Conservation (phyloP, 2,888 invertebrate species). For the Acrobasis suavella region DNA sequence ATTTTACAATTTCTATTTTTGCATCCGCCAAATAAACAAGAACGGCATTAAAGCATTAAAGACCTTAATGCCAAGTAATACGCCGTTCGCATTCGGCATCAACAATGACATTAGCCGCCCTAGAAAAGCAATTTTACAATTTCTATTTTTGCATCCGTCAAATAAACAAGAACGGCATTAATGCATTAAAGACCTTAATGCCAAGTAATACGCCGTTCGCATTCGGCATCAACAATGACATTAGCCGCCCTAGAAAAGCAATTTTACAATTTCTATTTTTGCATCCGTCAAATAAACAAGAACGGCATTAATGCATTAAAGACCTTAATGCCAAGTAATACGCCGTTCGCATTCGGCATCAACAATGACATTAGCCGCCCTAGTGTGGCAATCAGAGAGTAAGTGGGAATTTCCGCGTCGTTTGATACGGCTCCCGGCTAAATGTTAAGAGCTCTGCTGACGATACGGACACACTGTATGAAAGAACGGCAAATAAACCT, state of each 20-base stretch:
- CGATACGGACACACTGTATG: conserved; percentile 49
- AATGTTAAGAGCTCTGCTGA: conserved; percentile 74
- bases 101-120: conserved; percentile 78
- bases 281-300: neutral
- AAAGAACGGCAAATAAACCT: conserved; percentile 21
- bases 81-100: conserved; percentile 76
- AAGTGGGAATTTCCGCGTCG: conserved; percentile 81
- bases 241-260: conserved; percentile 79
- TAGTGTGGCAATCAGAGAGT: conserved; percentile 80
- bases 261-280: conserved; percentile 40
- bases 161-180: neutral
- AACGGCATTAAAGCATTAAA: conserved; percentile 26
- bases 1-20: no score
- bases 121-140: conserved; percentile 72
- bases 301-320: conserved; percentile 26
- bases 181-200: conserved; percentile 48
- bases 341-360: conserved; percentile 76
- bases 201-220: conserved; percentile 68
- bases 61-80: conserved; percentile 59
- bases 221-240: conserved; percentile 78
- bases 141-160: neutral
- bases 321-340: conserved; percentile 59
- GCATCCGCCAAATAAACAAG: neutral
- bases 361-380: conserved; percentile 78
- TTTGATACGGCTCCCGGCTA: conserved; percentile 74